Percentiles rank a stretch among this genome's conserved stretches.
phyloP scores from a whole-genome alignment of 1,140 invertebrate genomes.

The Rhopalosiphum padi region DNA sequence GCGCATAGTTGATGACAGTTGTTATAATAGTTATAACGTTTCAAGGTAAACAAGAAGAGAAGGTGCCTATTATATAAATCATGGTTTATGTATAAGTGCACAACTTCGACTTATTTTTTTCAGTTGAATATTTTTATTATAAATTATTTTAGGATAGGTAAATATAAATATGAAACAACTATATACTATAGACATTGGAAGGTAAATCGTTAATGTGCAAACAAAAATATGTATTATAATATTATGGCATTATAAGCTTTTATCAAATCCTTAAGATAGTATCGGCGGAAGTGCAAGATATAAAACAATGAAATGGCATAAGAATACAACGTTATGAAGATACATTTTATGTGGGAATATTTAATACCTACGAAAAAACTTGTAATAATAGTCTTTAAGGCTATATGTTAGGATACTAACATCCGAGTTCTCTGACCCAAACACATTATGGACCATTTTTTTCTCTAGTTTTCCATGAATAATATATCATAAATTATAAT shows the following conservation, averaged over 20 bases:
- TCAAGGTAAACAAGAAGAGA: conserved; percentile 38
- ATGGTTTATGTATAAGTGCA: not conserved
- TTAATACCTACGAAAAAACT: not conserved
- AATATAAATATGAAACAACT: not conserved
- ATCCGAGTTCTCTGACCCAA: not conserved
- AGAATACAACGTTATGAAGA: not conserved
- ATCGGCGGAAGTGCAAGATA: not conserved
- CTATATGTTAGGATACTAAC: not conserved
- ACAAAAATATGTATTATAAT: not conserved
- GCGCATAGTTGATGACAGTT: not conserved
- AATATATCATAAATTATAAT: not conserved
- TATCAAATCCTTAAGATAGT: not conserved
- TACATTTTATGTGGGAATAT: not conserved
- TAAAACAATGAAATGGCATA: conserved; percentile 12
- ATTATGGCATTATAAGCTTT: not conserved
- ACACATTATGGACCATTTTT: not conserved
- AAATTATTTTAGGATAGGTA: not conserved
- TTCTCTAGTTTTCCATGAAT: not conserved
- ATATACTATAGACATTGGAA: not conserved
- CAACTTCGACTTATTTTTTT: not conserved
- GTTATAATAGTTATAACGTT: conserved; percentile 1
- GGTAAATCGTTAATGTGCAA: not conserved
- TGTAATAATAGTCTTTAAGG: not conserved
- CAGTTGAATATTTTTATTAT: not conserved
- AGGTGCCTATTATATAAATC: conserved; percentile 23